Percentiles rank a stretch among this genome's conserved stretches.
phyloP scores from a whole-genome alignment of 2,888 invertebrate species.

The Torymus aiolomorphi region DNA sequence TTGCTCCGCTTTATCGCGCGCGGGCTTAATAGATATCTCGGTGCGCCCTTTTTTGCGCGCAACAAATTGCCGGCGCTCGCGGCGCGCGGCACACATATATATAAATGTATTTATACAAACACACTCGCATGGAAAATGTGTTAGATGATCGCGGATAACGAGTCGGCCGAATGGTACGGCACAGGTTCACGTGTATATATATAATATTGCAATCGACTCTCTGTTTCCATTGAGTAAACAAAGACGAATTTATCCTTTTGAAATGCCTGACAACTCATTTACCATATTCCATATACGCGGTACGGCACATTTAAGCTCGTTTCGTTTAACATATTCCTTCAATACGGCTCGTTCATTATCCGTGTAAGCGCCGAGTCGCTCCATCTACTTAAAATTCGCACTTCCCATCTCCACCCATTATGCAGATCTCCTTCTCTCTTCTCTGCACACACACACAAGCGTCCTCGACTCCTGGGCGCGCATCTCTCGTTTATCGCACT shows the following conservation, averaged over 20 bases:
- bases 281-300: too few relatives aligned
- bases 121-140: not conserved
- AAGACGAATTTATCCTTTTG: too few relatives aligned
- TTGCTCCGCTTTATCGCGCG: slow-evolving; percentile 16
- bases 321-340: too few relatives aligned
- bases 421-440: slow-evolving; percentile 22
- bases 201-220: too few relatives aligned
- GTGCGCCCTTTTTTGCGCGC: not conserved
- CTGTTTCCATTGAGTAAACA: not conserved
- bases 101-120: too few relatives aligned
- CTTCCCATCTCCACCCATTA: slow-evolving; percentile 17
- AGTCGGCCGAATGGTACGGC: not conserved
- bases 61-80: too few relatives aligned
- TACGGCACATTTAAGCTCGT: too few relatives aligned
- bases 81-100: too few relatives aligned
- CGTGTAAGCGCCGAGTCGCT: slow-evolving; percentile 6
- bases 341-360: too few relatives aligned
- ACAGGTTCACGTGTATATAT: too few relatives aligned
- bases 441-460: too few relatives aligned
- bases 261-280: too few relatives aligned
- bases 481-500: not conserved
- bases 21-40: slow-evolving; percentile 24
- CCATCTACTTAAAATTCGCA: not conserved
- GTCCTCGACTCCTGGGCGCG: not conserved
- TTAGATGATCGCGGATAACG: not conserved